Percentiles rank a stretch among this genome's conserved stretches.
Evolutionary conservation across 2,113 vertebrate species (phyloP).

Genomic region (Mandrillus leucophaeus): DNA sequence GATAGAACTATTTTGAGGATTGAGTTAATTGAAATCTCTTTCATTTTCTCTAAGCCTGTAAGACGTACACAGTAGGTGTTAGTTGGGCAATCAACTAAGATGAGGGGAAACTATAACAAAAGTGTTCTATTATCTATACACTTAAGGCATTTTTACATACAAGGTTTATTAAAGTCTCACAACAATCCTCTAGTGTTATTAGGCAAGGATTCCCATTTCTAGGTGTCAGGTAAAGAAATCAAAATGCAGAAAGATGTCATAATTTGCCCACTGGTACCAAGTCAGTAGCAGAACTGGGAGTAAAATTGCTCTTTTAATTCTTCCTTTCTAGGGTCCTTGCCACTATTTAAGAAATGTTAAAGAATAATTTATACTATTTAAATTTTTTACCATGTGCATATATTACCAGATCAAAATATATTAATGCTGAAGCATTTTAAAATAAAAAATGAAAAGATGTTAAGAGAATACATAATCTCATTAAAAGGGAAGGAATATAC

Average conservation of each 20-base stretch:
- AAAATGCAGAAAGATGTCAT: background rate
- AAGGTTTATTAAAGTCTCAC: background rate
- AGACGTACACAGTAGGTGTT: background rate
- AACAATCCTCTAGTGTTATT: background rate
- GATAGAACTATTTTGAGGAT: background rate
- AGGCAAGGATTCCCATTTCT: background rate
- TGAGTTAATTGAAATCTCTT: background rate
- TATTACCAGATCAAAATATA: background rate
- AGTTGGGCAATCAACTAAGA: background rate
- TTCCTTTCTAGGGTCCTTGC: background rate
- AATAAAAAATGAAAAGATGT: background rate
- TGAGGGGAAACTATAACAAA: background rate
- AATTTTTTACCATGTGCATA: background rate
- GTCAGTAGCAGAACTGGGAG: background rate
- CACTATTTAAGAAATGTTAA: conserved; percentile 2
- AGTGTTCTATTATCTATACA: background rate
- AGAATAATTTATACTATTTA: background rate
- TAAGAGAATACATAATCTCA: background rate
- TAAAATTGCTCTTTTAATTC: background rate
- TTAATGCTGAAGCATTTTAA: background rate
- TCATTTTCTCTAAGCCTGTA: background rate
- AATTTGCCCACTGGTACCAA: background rate
- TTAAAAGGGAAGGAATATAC: background rate
- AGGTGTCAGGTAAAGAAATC: background rate
- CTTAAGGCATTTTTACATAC: background rate